These are phyloP conservation scores for Phrynocephalus forsythii DNA, from an alignment of 2,797 vertebrate genomes.

Conservation along the genomic window DNA sequence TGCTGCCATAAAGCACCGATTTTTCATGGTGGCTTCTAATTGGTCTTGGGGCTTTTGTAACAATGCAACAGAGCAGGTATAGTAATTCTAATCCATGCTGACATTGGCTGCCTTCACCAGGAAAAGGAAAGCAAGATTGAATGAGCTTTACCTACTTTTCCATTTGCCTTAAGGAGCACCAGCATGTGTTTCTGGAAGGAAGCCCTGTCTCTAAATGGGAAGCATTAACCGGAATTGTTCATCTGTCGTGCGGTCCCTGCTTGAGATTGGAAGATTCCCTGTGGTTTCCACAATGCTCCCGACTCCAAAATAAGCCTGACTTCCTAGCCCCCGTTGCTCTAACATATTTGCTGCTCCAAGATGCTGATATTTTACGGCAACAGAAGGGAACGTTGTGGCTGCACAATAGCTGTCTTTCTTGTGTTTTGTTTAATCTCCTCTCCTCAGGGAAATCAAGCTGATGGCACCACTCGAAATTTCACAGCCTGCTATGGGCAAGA, in stretches of 20 bases:
- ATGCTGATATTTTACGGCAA: conserved; percentile 4
- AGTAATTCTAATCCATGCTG: not conserved
- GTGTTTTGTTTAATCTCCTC: conserved; percentile 10
- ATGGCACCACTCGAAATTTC: conserved; percentile 6
- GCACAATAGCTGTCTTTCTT: conserved; percentile 12
- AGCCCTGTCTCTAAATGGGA: not conserved
- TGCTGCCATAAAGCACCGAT: not conserved
- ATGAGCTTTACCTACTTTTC: not conserved
- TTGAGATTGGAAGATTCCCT: not conserved
- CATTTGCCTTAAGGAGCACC: not conserved
- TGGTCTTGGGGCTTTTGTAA: not conserved
- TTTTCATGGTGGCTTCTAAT: not conserved
- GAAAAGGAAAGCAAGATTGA: not conserved
- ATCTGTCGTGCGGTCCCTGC: not conserved
- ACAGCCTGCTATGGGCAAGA: not conserved
- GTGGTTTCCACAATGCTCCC: not conserved
- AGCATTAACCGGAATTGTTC: not conserved
- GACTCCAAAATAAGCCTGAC: not conserved
- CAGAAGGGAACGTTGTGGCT: conserved; percentile 13
- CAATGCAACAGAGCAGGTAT: not conserved
- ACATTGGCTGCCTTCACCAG: not conserved
- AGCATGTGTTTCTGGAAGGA: not conserved
- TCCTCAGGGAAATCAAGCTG: not conserved
- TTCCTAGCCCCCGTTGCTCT: not conserved
- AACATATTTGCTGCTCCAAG: not conserved